Percentiles rank a stretch among this genome's conserved stretches.
Conservation (phyloP, 2,888 invertebrate genomes). For the Phaedon cochleariae region DNA sequence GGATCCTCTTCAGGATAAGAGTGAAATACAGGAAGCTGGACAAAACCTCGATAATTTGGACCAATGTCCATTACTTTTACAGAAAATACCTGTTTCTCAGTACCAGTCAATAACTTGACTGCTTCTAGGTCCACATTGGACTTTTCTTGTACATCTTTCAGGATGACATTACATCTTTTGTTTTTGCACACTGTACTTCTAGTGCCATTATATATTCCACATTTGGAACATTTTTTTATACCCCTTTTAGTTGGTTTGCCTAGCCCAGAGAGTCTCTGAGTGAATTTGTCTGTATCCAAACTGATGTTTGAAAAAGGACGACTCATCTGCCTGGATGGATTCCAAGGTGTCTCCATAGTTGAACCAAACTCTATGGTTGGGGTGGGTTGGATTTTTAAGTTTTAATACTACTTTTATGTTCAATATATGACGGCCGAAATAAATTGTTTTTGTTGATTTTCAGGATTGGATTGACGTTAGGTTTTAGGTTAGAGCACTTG, state of each 20-base stretch:
- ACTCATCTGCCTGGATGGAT: background rate
- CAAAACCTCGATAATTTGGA: conserved; percentile 78
- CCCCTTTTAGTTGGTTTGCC: conserved; percentile 72
- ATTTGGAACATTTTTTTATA: conserved; percentile 77
- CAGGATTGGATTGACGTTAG: too few relatives aligned
- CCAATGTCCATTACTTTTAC: conserved; percentile 74
- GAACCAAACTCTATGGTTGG: too few relatives aligned
- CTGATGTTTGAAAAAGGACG: background rate
- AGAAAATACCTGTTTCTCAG: conserved; percentile 71
- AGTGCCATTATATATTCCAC: conserved; percentile 79
- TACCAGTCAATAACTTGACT: conserved; percentile 71
- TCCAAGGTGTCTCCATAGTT: background rate
- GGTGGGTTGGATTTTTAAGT: too few relatives aligned
- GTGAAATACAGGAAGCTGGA: conserved; percentile 65
- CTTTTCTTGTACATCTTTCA: conserved; percentile 69
- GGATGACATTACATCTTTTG: conserved; percentile 72
- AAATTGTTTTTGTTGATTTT: too few relatives aligned
- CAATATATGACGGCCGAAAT: too few relatives aligned
- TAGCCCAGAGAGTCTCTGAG: conserved; percentile 42
- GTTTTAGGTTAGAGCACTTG: too few relatives aligned
- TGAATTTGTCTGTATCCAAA: background rate
- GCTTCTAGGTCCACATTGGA: conserved; percentile 70
- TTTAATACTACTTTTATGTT: too few relatives aligned
- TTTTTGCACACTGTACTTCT: conserved; percentile 78
- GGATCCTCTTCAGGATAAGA: conserved; percentile 48